Evolutionary conservation across 1,140 invertebrate genomes (phyloP).

Genomic region (Drosophila nannoptera): DNA sequence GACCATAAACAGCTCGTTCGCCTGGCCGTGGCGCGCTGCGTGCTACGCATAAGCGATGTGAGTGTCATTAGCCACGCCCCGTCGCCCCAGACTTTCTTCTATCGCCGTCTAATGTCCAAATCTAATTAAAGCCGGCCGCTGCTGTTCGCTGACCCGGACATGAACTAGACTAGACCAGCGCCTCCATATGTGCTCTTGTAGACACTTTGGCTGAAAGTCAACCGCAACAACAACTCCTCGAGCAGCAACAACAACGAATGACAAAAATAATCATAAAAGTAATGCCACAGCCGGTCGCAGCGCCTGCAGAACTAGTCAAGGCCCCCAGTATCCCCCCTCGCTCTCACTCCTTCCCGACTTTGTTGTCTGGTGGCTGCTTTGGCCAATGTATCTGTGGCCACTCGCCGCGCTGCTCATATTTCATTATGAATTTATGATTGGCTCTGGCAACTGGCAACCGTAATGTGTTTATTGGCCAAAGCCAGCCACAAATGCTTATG

Average conservation of each 20-base stretch:
- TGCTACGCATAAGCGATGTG: slow-evolving; percentile 55
- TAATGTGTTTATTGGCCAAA: slow-evolving; percentile 72
- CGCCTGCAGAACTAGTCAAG: slow-evolving; percentile 10
- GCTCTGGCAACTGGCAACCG: slow-evolving; percentile 44
- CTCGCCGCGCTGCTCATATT: slow-evolving; percentile 46
- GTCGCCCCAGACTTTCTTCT: neutral
- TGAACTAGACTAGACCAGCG: slow-evolving; percentile 19
- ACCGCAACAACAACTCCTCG: slow-evolving; percentile 50
- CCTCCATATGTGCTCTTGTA: slow-evolving; percentile 54
- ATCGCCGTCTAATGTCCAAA: slow-evolving; percentile 62
- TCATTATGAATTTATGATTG: slow-evolving; percentile 75
- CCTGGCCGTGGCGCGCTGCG: slow-evolving; percentile 34
- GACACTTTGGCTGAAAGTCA: slow-evolving; percentile 38
- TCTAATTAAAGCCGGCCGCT: slow-evolving; percentile 69
- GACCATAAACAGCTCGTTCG: slow-evolving; percentile 41
- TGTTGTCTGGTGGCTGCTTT: slow-evolving; percentile 31
- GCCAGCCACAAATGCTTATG: slow-evolving; percentile 48
- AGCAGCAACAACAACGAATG: slow-evolving; percentile 54
- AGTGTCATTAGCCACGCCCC: slow-evolving; percentile 57
- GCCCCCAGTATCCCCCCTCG: slow-evolving; percentile 9
- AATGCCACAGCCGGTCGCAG: slow-evolving; percentile 57
- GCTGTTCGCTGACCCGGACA: slow-evolving; percentile 33
- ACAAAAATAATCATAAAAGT: slow-evolving; percentile 78
- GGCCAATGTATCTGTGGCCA: slow-evolving; percentile 47
- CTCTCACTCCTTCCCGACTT: slow-evolving; percentile 50